Evolutionary conservation across 2,113 vertebrate genomes (phyloP), one percentile per base, ranked within the genome.

Genomic region (Centropus bengalensis): DNA sequence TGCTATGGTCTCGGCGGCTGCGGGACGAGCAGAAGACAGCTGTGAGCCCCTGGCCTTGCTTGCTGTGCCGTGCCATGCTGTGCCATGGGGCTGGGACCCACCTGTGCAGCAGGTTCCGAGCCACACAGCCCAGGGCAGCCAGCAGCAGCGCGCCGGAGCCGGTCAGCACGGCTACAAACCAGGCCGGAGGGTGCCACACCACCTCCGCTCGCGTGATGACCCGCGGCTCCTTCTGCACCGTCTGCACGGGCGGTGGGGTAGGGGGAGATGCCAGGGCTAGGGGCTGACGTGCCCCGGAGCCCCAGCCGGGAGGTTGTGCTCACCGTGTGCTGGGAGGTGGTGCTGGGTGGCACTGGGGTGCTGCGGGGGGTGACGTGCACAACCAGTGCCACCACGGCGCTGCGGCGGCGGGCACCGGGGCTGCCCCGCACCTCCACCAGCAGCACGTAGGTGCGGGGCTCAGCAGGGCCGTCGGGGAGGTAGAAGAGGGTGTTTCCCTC

Each of bases 121-220:
- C 86, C 32, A 45, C 2, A 70, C 98, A 96, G 71, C 94, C 89
- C 63, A 98, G 75, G n/a, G 44, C 23, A 33, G 73, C 62, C 71
- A 98, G 70, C 19, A 98, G 68, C 49, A 98, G 93, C 14, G 38
- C 36, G 3, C 96, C 62, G 1, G 96, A 96, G 42, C 86, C 4
- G 3, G 98, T 98, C 89, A 98, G 91, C 58, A 98, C 96, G 0
- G 70, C 96, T 91, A 98, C 97, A 4, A 98, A 98, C 98, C 98
- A 98, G 54, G 96, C 64, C 0, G 98, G 94, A 0, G 98, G 98
- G 56, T 93, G 86, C 98, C 98, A 98, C 45, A 68, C 95, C 0
- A 9, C 20, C 64, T 96, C 94, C 0, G 33, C 90, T n/a, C 3
- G 33, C 2, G 42, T 84, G 86, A 98, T 45, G 9, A 98, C 71